Base-by-base conservation (phyloP, 2,888 invertebrate genomes). In the Drosophila vallismaia region DNA sequence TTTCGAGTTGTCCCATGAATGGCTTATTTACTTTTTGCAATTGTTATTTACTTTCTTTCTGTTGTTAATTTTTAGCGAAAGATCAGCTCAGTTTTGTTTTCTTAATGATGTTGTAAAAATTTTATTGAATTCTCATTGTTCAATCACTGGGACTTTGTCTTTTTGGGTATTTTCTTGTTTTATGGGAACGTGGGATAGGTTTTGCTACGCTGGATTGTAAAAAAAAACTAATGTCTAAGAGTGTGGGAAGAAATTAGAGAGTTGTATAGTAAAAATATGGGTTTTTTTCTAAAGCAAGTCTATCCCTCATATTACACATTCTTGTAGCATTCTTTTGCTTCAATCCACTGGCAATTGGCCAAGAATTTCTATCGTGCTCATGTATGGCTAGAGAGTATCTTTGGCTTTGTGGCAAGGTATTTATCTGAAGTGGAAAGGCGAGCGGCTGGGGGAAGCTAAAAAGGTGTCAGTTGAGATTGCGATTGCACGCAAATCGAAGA, bases 401-500 rank as follows among this genome's bases (percentile, higher is more conserved):
- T 14, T 38, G n/a, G 14, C 44, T 45, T 1, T 24, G 38, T 59
- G 52, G 26, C 46, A 31, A 58, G 49, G 51, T 58, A 46, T 58
- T 58, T 52, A 68, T 28, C 66, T 64, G 9, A 67, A 56, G 67
- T 60, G 60, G 29, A 58, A 56, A 40, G 24, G 36, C 38, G 49
- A 68, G 28, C 29, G 36, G 46, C 19, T 8, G 0, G 46, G 67
- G 68, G 46, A 51, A 51, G 29, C 45, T 58, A 60, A 54, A 69
- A 71, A 69, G 69, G 86, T 82, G 81, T 86, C 87, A 82, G 81
- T 74, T 71, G 74, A 84, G 81, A 79, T 84, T 82, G 84, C 74
- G 76, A 79, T 87, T 79, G 85, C 87, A 85, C 79, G 87, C 79
- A 87, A 83, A 87, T 85, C 82, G 79, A 87, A 83, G 79, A 87